Conservation (phyloP, 1,140 invertebrate genomes). For the Drosophila ananassae region DNA sequence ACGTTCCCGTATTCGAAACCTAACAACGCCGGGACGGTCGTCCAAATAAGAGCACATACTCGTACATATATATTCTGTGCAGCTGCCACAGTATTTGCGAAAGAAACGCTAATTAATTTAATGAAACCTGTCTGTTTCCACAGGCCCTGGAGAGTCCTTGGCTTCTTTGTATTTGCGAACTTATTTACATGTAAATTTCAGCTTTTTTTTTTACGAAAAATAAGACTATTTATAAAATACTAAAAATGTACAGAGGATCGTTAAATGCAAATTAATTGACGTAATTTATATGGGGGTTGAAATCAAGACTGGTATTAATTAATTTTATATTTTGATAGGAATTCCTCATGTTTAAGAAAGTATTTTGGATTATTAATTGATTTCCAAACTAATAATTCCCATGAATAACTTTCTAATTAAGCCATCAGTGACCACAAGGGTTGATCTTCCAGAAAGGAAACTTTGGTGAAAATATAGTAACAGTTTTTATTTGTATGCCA, state of each 20-base stretch:
- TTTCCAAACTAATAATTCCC: background rate
- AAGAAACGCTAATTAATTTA: conserved; percentile 52
- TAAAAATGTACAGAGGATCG: background rate
- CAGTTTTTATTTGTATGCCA: conserved; percentile 28
- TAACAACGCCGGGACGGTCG: background rate
- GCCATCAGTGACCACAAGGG: conserved; percentile 21
- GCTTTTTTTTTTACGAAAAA: conserved; percentile 13
- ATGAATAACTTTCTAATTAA: conserved; percentile 15
- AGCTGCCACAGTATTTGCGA: conserved; percentile 48
- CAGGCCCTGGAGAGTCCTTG: conserved; percentile 31
- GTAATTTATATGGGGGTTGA: background rate
- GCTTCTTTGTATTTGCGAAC: conserved; percentile 36
- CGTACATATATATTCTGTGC: conserved; percentile 20
- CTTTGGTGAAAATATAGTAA: conserved; percentile 29
- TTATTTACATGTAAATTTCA: conserved; percentile 34
- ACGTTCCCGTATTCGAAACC: conserved; percentile 13
- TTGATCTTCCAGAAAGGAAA: conserved; percentile 6
- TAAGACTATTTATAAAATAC: conserved; percentile 6
- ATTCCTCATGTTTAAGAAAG: background rate
- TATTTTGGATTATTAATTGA: background rate
- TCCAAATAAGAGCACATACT: background rate
- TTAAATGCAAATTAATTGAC: conserved; percentile 8
- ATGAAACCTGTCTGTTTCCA: conserved; percentile 52
- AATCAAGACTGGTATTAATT: background rate
- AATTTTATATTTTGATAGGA: background rate